Percentiles rank a stretch among this genome's conserved stretches.
These are phyloP conservation scores for Sternotherus odoratus DNA, from an alignment of 2,797 vertebrate species.

Conservation along the genomic window DNA sequence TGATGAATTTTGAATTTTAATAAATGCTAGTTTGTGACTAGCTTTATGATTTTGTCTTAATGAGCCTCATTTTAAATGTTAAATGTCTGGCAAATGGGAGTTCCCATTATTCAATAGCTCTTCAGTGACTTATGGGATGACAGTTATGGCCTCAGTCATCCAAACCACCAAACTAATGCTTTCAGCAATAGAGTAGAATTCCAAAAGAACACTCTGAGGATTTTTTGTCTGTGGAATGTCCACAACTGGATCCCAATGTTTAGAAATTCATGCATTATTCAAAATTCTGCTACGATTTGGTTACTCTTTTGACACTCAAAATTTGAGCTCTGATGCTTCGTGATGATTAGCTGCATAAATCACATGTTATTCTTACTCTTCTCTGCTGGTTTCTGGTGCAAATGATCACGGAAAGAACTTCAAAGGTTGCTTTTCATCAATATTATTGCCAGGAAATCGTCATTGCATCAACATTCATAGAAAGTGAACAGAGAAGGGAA, in stretches of 20 bases:
- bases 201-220: background rate
- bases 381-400: constrained; percentile 48
- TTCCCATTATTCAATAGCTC: constrained; percentile 49
- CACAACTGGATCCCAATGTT: constrained; percentile 12
- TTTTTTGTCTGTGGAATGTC: constrained; percentile 11
- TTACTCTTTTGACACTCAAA: background rate
- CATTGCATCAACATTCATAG: constrained; percentile 9
- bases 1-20: constrained; percentile 62
- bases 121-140: constrained; percentile 47
- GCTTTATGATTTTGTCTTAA: constrained; percentile 23
- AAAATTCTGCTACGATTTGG: background rate
- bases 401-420: constrained; percentile 13
- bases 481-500: background rate
- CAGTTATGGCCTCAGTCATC: constrained; percentile 24
- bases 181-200: background rate
- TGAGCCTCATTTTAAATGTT: background rate
- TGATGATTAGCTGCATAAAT: constrained; percentile 39
- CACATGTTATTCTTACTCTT: constrained; percentile 47
- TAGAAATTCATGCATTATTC: background rate
- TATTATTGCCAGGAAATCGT: constrained; percentile 39
- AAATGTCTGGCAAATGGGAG: constrained; percentile 43
- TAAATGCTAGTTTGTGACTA: constrained; percentile 52
- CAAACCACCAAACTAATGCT: background rate
- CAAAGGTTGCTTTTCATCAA: background rate
- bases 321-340: background rate